Percentiles rank a stretch among this genome's conserved stretches.
Evolutionary conservation across 2,888 invertebrate genomes (phyloP).

Genomic region (Galeopsomyia nigrocyanea): DNA sequence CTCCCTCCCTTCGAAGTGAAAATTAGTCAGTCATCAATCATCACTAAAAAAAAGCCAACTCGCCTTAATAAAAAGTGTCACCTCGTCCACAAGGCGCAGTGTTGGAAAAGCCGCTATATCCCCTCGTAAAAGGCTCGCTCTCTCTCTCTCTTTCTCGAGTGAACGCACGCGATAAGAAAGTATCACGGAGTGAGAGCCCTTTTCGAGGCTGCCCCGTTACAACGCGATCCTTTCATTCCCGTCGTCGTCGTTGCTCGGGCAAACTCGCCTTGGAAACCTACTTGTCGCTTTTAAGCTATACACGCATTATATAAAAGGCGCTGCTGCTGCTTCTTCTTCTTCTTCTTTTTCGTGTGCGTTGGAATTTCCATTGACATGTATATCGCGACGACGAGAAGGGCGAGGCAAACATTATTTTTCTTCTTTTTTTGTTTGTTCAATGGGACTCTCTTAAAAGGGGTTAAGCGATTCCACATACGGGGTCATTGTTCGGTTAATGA

Average conservation of each 20-base stretch:
- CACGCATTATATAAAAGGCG: not conserved
- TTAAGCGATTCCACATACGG: too few species aligned
- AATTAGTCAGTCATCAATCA: too few species aligned
- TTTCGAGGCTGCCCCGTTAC: slow-evolving; percentile 29
- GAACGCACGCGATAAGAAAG: too few species aligned
- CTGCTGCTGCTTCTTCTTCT: too few species aligned
- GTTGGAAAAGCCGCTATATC: slow-evolving; percentile 11
- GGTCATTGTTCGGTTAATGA: too few species aligned
- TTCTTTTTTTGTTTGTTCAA: too few species aligned
- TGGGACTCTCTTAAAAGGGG: too few species aligned
- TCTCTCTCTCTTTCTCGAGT: slow-evolving; percentile 45
- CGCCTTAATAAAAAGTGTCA: too few species aligned
- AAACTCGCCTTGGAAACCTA: slow-evolving; percentile 4
- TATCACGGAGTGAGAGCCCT: too few species aligned
- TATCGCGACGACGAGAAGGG: not conserved
- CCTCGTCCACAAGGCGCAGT: too few species aligned
- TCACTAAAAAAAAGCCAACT: too few species aligned
- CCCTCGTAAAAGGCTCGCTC: slow-evolving; percentile 39
- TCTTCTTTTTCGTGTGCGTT: not conserved
- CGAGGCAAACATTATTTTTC: not conserved
- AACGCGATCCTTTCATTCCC: slow-evolving; percentile 35
- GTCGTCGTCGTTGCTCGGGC: not conserved
- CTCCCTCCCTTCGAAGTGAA: too few species aligned
- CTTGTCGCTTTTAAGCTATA: slow-evolving; percentile 11
- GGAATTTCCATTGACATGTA: slow-evolving; percentile 34